Conservation (phyloP, 2,888 invertebrate genomes). For the Sussaba pulchella region DNA sequence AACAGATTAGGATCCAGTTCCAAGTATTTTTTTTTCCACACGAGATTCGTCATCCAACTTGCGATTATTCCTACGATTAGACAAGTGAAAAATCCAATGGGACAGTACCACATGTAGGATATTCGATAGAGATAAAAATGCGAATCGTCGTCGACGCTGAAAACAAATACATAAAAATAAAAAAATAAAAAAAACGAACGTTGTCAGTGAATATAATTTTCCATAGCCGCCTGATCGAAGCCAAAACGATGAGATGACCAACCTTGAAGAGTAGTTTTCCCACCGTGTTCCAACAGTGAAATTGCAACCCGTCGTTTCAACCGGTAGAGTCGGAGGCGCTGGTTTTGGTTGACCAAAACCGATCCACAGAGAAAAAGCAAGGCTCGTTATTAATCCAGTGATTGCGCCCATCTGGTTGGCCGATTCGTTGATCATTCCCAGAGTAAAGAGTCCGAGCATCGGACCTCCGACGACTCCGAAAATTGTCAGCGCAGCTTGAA, state of each 20-base stretch:
- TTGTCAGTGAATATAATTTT: too few relatives aligned
- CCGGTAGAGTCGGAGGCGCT: conserved; percentile 85
- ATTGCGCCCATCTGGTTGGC: conserved; percentile 91
- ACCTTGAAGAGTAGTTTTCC: conserved; percentile 30
- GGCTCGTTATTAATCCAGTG: conserved; percentile 88
- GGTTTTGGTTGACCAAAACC: conserved; percentile 93
- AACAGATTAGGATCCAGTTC: conserved; percentile 75
- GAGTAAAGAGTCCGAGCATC: conserved; percentile 91
- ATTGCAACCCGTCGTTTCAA: conserved; percentile 86
- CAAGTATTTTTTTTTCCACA: conserved; percentile 42
- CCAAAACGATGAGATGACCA: background rate
- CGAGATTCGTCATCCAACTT: conserved; percentile 55
- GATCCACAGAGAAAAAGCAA: conserved; percentile 91
- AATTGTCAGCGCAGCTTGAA: conserved; percentile 94
- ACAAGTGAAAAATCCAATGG: conserved; percentile 75
- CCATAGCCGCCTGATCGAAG: background rate
- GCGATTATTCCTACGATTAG: conserved; percentile 69
- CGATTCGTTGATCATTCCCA: conserved; percentile 93
- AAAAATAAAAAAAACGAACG: background rate
- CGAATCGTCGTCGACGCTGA: conserved; percentile 66
- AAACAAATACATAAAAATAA: conserved; percentile 39
- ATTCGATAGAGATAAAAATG: conserved; percentile 79
- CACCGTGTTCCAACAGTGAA: conserved; percentile 31
- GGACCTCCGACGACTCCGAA: conserved; percentile 96
- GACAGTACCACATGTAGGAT: conserved; percentile 81